Base-by-base conservation (phyloP, 2,797 vertebrate genomes). In the Protonibea diacanthus region DNA sequence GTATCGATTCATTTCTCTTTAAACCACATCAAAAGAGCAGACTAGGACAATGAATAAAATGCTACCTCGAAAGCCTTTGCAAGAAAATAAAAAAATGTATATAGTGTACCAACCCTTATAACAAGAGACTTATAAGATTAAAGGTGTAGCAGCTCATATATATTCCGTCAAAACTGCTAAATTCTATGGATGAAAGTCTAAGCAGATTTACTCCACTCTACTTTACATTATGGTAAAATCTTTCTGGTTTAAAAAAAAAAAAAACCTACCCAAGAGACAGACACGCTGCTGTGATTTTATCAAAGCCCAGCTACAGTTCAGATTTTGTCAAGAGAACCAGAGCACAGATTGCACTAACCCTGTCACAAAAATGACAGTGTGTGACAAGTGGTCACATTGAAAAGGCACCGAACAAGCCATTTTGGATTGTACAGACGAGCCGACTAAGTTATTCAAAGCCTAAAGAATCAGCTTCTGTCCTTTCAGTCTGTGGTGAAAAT, bases 1-100 rank as follows among this genome's bases (percentile, higher is more conserved):
- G 61, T 86, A 95, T 93, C 63, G 89, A 94, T 93, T 91, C 49
- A 81, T 91, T 94, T 92, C 86, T 91, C 87, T 85, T 89, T 85
- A 88, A 80, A 76, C 67, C 53, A 74, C 73, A 84, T 92, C 86
- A 91, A 85, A 80, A 83, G 79, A 65, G 78, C 83, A 78, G 81
- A 77, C 44, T 13, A 40, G 69, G 68, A 76, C 77, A 56, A 77
- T 83, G 87, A 89, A 92, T 89, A 84, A 86, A 86, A 76, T 61
- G 67, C 74, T 78, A 57, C 63, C 61, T 63, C 58, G 62, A 78
- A 82, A 63, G 58, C 44, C 23, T 71, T 9, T 18, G 21, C 38
- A 51, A 38, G 45, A 60, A 58, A 68, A 64, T 8, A 21, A 64
- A 58, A 21, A 45, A 33, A 42, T 51, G 12, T 40, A 53, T n/a